Evolutionary conservation across 2,113 vertebrate species (phyloP).

Genomic region (Peucedramus taeniatus): DNA sequence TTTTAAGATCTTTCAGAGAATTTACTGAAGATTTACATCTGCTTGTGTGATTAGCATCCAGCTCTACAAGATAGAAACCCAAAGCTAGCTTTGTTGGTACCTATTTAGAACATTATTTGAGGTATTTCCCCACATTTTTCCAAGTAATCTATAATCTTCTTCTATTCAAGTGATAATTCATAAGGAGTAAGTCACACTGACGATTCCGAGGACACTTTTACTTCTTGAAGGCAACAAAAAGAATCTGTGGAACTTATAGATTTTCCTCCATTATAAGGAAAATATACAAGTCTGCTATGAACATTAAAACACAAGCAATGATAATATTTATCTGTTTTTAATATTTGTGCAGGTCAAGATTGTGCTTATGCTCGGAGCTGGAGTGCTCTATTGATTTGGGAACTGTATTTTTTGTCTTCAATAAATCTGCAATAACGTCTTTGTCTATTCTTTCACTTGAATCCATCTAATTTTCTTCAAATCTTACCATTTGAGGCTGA

Average conservation of each 20-base stretch:
- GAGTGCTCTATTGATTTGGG: background rate
- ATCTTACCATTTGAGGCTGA: background rate
- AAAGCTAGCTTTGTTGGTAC: background rate
- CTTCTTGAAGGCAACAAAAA: background rate
- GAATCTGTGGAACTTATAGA: background rate
- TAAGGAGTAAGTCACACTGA: background rate
- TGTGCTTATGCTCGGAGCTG: background rate
- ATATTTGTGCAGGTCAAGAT: background rate
- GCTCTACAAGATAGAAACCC: background rate
- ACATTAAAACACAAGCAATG: background rate
- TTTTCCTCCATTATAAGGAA: background rate
- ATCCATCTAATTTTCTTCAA: background rate
- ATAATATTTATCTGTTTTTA: background rate
- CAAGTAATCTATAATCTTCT: background rate
- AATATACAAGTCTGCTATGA: background rate
- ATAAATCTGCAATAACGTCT: background rate
- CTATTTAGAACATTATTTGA: background rate
- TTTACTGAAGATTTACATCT: background rate
- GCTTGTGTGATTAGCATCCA: background rate
- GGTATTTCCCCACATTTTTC: background rate
- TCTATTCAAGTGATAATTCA: background rate
- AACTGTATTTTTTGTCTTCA: background rate
- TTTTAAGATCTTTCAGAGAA: background rate
- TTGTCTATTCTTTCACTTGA: background rate
- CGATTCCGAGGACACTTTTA: background rate